Percentiles rank a stretch among this genome's conserved stretches.
These are phyloP conservation scores for Dorcus parallelipipedus DNA, from an alignment of 2,888 invertebrate genomes.

Conservation along the genomic window DNA sequence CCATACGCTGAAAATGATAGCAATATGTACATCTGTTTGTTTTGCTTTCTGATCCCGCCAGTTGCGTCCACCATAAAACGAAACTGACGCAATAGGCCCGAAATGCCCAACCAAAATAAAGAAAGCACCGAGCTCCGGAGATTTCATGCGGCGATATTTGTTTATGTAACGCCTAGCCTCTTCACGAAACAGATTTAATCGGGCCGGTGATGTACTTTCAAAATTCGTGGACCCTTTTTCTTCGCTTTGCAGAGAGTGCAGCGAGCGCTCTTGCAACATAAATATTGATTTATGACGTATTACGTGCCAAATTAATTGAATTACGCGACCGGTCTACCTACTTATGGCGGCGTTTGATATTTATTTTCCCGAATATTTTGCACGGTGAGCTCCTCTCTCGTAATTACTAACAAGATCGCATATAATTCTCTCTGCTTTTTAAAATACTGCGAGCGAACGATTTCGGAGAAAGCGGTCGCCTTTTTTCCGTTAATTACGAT, in stretches of 20 bases:
- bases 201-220: constrained; percentile 1
- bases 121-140: neutral
- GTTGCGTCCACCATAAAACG: no score
- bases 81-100: no score
- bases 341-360: constrained; percentile 12
- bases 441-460: constrained; percentile 4
- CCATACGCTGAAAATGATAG: no score
- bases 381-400: neutral
- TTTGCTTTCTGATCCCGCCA: no score
- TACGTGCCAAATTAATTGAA: constrained; percentile 16
- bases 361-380: neutral
- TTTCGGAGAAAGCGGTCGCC: constrained; percentile 8
- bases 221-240: constrained; percentile 2
- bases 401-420: constrained; percentile 1
- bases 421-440: constrained; percentile 3
- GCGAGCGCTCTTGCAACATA: neutral
- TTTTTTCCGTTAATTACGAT: neutral
- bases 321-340: constrained; percentile 13
- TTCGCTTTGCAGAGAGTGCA: neutral
- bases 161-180: constrained; percentile 3
- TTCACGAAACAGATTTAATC: neutral
- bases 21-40: no score
- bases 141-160: constrained; percentile 2
- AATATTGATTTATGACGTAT: constrained; percentile 15
- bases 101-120: no score